These are phyloP conservation scores for Clanis bilineata DNA, from an alignment of 2,888 invertebrate species.

Conservation along the genomic window DNA sequence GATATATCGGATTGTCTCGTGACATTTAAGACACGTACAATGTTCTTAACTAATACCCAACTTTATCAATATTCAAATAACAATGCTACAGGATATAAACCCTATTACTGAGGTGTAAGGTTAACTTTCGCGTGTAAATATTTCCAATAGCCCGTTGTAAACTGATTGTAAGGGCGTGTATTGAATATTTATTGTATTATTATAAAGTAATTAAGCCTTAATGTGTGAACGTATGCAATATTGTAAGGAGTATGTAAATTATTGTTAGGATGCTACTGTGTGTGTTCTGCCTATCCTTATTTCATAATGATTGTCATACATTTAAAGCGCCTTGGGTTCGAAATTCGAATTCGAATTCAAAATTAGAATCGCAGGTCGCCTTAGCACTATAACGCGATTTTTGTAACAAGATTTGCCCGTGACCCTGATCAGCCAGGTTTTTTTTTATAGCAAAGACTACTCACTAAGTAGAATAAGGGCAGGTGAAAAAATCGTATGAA, in stretches of 20 bases:
- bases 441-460: too few relatives aligned
- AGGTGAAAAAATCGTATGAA: too few relatives aligned
- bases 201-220: not conserved
- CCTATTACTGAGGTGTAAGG: not conserved
- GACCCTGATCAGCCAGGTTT: too few relatives aligned
- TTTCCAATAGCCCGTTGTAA: not conserved
- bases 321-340: too few relatives aligned
- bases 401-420: too few relatives aligned
- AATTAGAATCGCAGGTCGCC: too few relatives aligned
- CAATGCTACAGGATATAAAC: not conserved
- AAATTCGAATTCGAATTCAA: too few relatives aligned
- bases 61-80: not conserved
- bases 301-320: too few relatives aligned
- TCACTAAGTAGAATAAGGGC: too few relatives aligned
- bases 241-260: not conserved
- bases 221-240: not conserved
- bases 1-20: not conserved
- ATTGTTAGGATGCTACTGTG: not conserved
- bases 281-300: not conserved
- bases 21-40: not conserved
- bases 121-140: not conserved
- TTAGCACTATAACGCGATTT: too few relatives aligned
- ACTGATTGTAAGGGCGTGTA: not conserved
- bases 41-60: not conserved
- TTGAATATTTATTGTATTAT: conserved; percentile 3